These are phyloP conservation scores for Saccostrea echinata DNA, from an alignment of 1,140 invertebrate species.

Conservation along the genomic window DNA sequence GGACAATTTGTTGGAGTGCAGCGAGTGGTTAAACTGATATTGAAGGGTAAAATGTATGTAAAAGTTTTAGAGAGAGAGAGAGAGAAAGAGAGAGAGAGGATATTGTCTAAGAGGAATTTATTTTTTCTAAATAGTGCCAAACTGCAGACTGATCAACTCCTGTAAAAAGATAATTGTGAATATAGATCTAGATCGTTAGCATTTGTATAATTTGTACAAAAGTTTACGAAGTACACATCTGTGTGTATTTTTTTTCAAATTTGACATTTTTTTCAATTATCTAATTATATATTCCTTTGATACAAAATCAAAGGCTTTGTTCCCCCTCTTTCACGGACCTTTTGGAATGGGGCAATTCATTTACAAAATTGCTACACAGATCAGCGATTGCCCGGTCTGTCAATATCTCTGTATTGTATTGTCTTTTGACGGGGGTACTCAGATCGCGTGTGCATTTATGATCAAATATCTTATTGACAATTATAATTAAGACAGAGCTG, in stretches of 20 bases:
- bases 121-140: slow-evolving; percentile 11
- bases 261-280: slow-evolving; percentile 10
- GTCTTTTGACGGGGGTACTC: not conserved
- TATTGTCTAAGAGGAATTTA: not conserved
- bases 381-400: not conserved
- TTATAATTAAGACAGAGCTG: slow-evolving; percentile 11
- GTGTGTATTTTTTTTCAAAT: not conserved
- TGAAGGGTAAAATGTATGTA: not conserved
- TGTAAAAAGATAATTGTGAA: slow-evolving; percentile 20
- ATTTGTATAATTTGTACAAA: slow-evolving; percentile 17
- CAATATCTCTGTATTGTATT: not conserved
- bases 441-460: slow-evolving; percentile 15
- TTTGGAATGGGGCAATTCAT: not conserved
- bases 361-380: not conserved
- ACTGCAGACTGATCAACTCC: slow-evolving; percentile 1
- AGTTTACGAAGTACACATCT: slow-evolving; percentile 22
- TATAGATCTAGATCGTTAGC: slow-evolving; percentile 1
- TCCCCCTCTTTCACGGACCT: not conserved
- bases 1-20: slow-evolving; percentile 1
- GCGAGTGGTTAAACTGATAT: not conserved
- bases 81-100: not conserved
- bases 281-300: not conserved
- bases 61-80: not conserved
- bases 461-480: slow-evolving; percentile 1
- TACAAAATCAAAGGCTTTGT: slow-evolving; percentile 1